Evolutionary conservation across 2,797 vertebrate species (phyloP).

Genomic region (Centropyge bicolor): DNA sequence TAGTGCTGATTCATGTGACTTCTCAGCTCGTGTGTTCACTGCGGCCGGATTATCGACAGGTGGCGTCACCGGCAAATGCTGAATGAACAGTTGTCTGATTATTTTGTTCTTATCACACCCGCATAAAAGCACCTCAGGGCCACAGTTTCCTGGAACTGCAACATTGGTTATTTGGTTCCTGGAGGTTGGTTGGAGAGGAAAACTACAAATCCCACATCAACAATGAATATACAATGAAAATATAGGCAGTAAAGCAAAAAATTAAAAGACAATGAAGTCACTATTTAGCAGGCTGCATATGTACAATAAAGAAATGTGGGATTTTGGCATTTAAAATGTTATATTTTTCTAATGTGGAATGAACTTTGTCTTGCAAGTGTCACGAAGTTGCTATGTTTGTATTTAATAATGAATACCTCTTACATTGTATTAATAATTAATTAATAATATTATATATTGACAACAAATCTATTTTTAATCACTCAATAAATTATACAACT

Average conservation of each 20-base stretch:
- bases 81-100: constrained; percentile 36
- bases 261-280: neutral
- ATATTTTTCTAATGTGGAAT: neutral
- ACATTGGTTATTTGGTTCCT: neutral
- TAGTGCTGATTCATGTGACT: constrained; percentile 74
- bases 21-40: constrained; percentile 57
- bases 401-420: no score
- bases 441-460: no score
- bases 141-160: neutral
- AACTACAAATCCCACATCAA: neutral
- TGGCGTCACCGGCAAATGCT: constrained; percentile 56
- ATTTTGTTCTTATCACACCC: neutral
- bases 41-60: constrained; percentile 70
- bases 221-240: neutral
- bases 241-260: neutral
- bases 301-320: neutral
- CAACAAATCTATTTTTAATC: constrained; percentile 3
- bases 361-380: neutral
- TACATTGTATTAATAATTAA: no score
- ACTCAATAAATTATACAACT: neutral
- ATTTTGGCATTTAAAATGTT: neutral
- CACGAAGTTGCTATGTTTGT: neutral
- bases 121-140: neutral
- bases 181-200: neutral
- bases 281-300: neutral